Evolutionary conservation across 2,113 vertebrate species (phyloP), one percentile per base, ranked within the genome.

Genomic region (Colistium nudipinnis): DNA sequence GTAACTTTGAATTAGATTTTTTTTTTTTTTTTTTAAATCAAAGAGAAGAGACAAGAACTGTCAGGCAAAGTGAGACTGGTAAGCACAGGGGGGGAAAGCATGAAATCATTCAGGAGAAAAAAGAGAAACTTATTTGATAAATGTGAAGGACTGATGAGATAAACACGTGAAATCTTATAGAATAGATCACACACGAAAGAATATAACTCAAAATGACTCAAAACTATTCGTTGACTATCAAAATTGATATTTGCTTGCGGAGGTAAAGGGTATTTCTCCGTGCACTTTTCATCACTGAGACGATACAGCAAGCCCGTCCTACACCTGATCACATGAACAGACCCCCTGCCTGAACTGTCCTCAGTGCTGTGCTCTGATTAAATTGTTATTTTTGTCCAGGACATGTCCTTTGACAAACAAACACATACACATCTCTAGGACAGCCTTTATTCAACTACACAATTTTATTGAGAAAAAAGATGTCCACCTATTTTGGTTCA

Each of bases 311-410:
- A 31, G 30, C 31, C 17, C 28, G 30, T 31, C 36, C 28, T 27
- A 41, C 30, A 38, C 4, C n/a, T 20, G 16, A 22, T 59, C 25
- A 68, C 51, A 63, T 45, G 28, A 77, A 59, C 7, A n/a, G 30
- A 47, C 28, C 14, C n/a, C 13, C 35, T 31, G 60, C 39, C 61
- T 48, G 24, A 27, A 12, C 31, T 27, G 61, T 71, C 62, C 47
- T 60, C 48, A 65, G 31, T 20, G 20, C 19, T 24, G 4, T 19
- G 61, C 25, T 14, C 20, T 20, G 25, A 59, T n/a, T 39, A 9
- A 36, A 11, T 36, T 9, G 9, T 11, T 11, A 36, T 36, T 36
- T 36, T 36, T 36, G 35, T 10, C 35, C 35, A 36, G 35, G 35
- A 36, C 35, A 36, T 4, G 35, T 36, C 10, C 10, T 7, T 36